Conservation (phyloP, 2,113 vertebrate species). For the Haplochromis burtoni region DNA sequence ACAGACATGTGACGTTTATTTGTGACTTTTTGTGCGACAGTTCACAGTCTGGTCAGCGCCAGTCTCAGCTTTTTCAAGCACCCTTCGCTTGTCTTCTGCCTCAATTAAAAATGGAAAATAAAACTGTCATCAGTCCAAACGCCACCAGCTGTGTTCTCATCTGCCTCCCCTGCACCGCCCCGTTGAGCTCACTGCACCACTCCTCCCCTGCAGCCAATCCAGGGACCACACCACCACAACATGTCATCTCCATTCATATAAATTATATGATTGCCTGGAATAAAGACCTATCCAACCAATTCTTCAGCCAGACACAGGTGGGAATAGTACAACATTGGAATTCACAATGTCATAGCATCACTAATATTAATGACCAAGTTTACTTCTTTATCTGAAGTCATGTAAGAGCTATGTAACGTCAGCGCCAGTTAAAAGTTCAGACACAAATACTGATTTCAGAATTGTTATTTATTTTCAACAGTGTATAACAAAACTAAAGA, state of each 20-base stretch:
- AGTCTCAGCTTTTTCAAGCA: neutral
- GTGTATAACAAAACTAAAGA: neutral
- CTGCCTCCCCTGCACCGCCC: neutral
- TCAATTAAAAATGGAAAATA: neutral
- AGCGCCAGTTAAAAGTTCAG: neutral
- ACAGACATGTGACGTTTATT: neutral
- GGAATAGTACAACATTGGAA: neutral
- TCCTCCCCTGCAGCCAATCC: neutral
- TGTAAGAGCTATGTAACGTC: neutral
- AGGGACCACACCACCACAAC: neutral
- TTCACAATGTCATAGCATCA: neutral
- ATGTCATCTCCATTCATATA: neutral
- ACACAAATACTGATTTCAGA: neutral
- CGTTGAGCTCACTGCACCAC: neutral
- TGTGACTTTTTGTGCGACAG: neutral
- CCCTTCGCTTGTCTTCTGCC: neutral
- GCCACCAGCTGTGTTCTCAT: neutral
- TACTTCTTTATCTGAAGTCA: neutral
- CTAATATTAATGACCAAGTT: neutral
- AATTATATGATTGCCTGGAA: neutral
- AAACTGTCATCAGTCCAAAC: neutral
- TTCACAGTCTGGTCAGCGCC: neutral
- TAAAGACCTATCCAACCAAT: neutral
- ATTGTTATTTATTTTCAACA: neutral
- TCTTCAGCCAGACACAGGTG: neutral